Conservation (phyloP, 2,113 vertebrate species). For the Siniperca chuatsi region DNA sequence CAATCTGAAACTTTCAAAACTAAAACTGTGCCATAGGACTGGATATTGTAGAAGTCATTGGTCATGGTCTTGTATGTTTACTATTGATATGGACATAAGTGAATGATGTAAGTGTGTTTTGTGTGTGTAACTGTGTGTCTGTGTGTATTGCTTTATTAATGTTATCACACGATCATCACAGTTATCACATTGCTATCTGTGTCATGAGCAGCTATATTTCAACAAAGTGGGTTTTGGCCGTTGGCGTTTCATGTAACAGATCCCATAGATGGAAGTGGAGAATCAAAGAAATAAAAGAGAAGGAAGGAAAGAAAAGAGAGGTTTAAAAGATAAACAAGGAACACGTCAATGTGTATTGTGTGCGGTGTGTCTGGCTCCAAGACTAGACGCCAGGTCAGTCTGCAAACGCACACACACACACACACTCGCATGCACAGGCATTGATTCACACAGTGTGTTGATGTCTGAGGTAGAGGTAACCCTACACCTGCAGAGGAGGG, state of each 20-base stretch:
- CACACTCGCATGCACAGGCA: constrained; percentile 17
- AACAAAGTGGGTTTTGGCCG: constrained; percentile 54
- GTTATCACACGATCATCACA: constrained; percentile 45
- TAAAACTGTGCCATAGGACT: not conserved
- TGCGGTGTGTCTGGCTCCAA: constrained; percentile 66
- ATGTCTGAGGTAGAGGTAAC: constrained; percentile 71
- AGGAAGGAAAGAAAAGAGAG: constrained; percentile 61
- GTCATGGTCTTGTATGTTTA: not conserved
- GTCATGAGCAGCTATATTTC: constrained; percentile 49
- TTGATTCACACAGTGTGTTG: constrained; percentile 46
- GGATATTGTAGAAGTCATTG: not conserved
- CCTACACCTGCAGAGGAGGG: constrained; percentile 74
- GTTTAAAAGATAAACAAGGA: constrained; percentile 72
- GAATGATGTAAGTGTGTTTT: not conserved
- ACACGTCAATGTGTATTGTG: constrained; percentile 70
- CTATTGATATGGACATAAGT: not conserved
- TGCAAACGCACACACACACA: constrained; percentile 47
- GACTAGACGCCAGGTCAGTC: constrained; percentile 75
- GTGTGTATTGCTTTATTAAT: constrained; percentile 28
- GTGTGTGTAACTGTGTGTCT: not conserved
- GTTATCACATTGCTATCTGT: constrained; percentile 51
- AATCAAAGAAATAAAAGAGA: constrained; percentile 68
- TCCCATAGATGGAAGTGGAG: constrained; percentile 57
- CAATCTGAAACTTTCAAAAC: not conserved
- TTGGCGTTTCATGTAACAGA: constrained; percentile 63